These are phyloP conservation scores for Xyrichtys novacula DNA, from an alignment of 2,797 vertebrate species.

Conservation along the genomic window DNA sequence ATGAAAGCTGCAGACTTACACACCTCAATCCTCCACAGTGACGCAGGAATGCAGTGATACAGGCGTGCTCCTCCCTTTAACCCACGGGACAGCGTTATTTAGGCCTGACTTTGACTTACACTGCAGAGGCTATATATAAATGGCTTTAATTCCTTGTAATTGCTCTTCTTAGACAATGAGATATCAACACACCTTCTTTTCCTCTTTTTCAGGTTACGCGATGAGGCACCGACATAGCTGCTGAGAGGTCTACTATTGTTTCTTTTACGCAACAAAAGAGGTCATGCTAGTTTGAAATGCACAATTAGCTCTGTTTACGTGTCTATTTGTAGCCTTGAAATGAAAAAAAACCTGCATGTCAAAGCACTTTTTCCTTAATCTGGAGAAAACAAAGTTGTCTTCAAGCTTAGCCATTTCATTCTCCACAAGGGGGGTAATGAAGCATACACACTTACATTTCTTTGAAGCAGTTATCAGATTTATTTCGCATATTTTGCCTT, in stretches of 20 bases:
- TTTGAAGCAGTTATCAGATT: constrained; percentile 47
- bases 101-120: constrained; percentile 12
- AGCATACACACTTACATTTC: not conserved
- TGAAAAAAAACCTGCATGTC: too few relatives aligned
- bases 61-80: constrained; percentile 48
- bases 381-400: not conserved
- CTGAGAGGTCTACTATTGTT: not conserved
- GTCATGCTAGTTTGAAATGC: not conserved
- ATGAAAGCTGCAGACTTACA: constrained; percentile 15
- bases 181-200: not conserved
- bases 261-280: not conserved
- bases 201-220: not conserved
- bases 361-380: not conserved
- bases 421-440: not conserved
- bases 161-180: constrained; percentile 5
- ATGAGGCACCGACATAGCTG: not conserved
- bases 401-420: not conserved
- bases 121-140: constrained; percentile 1
- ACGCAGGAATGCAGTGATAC: constrained; percentile 66
- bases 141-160: constrained; percentile 14
- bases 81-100: constrained; percentile 22
- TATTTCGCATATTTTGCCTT: constrained; percentile 63
- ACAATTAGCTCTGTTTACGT: not conserved
- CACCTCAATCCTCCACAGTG: constrained; percentile 36
- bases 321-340: too few relatives aligned